Evolutionary conservation across 2,113 vertebrate species (phyloP), one percentile per base, ranked within the genome.

Genomic region (Ciconia stormi): DNA sequence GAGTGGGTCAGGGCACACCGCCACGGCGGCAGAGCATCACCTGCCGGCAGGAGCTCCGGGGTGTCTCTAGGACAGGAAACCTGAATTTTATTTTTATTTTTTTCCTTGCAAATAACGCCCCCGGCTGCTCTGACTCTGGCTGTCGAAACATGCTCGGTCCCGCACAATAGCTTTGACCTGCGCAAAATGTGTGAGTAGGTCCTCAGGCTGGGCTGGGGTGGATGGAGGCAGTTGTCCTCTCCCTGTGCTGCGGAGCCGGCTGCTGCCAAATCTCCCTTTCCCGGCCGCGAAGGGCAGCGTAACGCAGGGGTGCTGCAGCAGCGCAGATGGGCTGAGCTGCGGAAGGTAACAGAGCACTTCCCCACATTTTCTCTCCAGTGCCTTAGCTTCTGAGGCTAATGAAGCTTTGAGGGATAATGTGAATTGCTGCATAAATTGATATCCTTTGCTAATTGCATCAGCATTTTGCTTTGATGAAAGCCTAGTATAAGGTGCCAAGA

Each of bases 381-480:
- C 87, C 85, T 82, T 32, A 91, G 94, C 83, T 97, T 88, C 79
- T 73, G 85, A 97, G 72, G 94, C 93, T 95, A 95, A 95, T 96
- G 94, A 96, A 97, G 89, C 82, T 94, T 96, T 92, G 95, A 95
- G 92, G 89, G 87, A 55, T 95, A 96, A 96, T 94, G 89, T 84
- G 95, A 95, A 87, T 88, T 79, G 89, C 91, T 95, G 85, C 84
- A 86, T 87, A 95, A 95, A 97, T 80, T 95, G 92, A 91, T 96
- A 93, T 91, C 80, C 94, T 95, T 96, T 95, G 94, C 95, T 97
- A 97, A 97, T 97, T 97, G 87, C 94, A 89, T 97, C 92, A 95
- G 93, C 72, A 52, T 94, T 97, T 97, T 94, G 84, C 87, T 91
- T 91, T 95, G 85, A 93, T 89, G 94, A 81, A 86, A 95, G 78